Base-by-base conservation (phyloP, 2,888 invertebrate species). In the Phyllotreta cruciferae region DNA sequence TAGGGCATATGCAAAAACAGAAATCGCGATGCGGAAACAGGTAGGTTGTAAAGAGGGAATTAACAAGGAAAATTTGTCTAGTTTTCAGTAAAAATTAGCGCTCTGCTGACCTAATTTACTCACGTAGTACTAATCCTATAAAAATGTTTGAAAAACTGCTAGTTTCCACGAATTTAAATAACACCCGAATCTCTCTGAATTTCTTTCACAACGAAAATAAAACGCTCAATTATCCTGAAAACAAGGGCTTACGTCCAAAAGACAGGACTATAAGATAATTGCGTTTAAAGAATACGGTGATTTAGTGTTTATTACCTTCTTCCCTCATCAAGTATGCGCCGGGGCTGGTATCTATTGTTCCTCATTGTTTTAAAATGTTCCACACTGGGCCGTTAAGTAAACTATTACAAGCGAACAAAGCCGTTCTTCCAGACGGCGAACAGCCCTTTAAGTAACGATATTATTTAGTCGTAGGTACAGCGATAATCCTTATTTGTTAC, bases 291-390 rank as follows among this genome's bases (percentile, higher is more conserved):
- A 52, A 52, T 38, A n/a, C 8, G 11, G 52, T 52, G 52, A 52
- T 52, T 37, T 52, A 52, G 37, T 49, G 52, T 58, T 42, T 58
- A 58, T 52, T 50, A 49, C 50, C 50, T 34, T 58, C 50, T 49
- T 50, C 14, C 24, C 58, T 58, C 52, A 42, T 58, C 58, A 52
- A 58, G 52, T 42, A 58, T 58, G 52, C 49, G 42, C 34, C 52
- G 41, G 36, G 24, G 42, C 10, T 41, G 52, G 36, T 58, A 52
- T 52, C 52, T 58, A 57, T 57, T 57, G 58, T 52, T 52, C 42
- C 42, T 52, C 49, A 55, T 55, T 55, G 61, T 61, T 61, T 55
- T 55, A 41, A 36, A 35, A 36, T 62, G 50, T 62, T 62, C 49
- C 50, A 52, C 52, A 52, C 52, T 35, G 38, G 13, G 52, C 24